phyloP scores from a whole-genome alignment of 1,140 invertebrate genomes.

The Zaprionus ghesquierei region DNA sequence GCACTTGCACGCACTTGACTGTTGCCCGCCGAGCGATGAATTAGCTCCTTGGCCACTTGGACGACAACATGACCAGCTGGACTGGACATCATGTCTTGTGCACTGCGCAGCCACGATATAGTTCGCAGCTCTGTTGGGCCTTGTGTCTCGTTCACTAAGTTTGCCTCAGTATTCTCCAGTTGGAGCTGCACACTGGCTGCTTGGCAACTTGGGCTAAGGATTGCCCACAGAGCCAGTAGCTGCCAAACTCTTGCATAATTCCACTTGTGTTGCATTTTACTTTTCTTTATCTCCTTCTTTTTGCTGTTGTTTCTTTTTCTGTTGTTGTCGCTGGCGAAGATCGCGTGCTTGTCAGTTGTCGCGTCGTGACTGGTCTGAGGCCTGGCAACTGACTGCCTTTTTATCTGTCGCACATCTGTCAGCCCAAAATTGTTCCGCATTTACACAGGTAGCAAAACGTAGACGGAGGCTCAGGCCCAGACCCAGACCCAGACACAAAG shows the following conservation, averaged over 20 bases:
- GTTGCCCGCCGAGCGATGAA: constrained; percentile 86
- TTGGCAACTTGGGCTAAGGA: neutral
- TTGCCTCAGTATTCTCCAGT: neutral
- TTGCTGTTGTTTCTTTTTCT: neutral
- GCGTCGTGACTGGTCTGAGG: constrained; percentile 51
- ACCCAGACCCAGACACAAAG: constrained; percentile 2
- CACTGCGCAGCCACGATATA: constrained; percentile 83
- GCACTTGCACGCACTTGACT: constrained; percentile 84
- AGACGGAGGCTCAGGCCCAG: constrained; percentile 1
- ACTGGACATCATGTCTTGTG: constrained; percentile 83
- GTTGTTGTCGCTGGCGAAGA: constrained; percentile 11
- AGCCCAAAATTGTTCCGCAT: constrained; percentile 46
- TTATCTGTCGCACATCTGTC: constrained; percentile 53
- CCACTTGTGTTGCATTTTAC: constrained; percentile 44
- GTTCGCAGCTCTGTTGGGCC: constrained; percentile 33
- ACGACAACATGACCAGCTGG: constrained; percentile 85
- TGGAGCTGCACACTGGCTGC: constrained; percentile 48
- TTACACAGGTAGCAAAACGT: constrained; percentile 9
- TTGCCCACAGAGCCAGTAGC: neutral
- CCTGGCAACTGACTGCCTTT: constrained; percentile 33
- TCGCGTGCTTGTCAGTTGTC: constrained; percentile 69
- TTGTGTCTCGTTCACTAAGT: constrained; percentile 8
- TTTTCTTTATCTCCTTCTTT: neutral
- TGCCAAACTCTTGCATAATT: constrained; percentile 34
- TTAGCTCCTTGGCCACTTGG: constrained; percentile 86